Evolutionary conservation across 2,113 vertebrate genomes (phyloP), one percentile per base, ranked within the genome.

Genomic region (Eubucco bourcierii): DNA sequence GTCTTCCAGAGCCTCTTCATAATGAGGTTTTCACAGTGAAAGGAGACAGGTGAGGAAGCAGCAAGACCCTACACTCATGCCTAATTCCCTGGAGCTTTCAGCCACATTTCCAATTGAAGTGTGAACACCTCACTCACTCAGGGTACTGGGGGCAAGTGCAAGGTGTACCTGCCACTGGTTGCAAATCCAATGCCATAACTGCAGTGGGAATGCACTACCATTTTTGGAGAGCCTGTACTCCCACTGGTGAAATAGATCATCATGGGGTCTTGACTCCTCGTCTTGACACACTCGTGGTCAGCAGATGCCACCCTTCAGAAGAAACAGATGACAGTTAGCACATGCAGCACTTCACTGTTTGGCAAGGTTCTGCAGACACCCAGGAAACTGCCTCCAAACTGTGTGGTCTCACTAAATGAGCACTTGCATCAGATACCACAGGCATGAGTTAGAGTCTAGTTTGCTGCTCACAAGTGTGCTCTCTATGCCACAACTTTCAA

Each of bases 201-300:
- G 96, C 97, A 92, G 68, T 98, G 97, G 44, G 97, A 98, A 7
- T 98, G 98, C 70, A 97, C 94, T 6, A 97, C 97, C 98, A 98
- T 98, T 95, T 98, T 98, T 73, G 98, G 98, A 15, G 94, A 80
- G 5, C 98, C 98, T 0, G 98, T 98, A 7, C 98, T 98, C 66
- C 98, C 98, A 5, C 98, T 98, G 21, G 98, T 98, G 79, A 98
- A 98, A 94, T 97, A 98, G 47, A 98, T 96, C 12, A 97, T 76
- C 97, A 98, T 95, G 2, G 98, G 76, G 16, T 99, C 98, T 15
- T 71, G 55, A 44, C 97, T 98, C 75, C 90, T 98, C 4, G 98
- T 98, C 91, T 94, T 94, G 39, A 98, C 77, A 31, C 98, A 98
- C 9, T 76, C 74, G 31, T 98, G 98, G 28, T 98, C 95, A 76